phyloP scores from a whole-genome alignment of 2,888 invertebrate genomes.

The Synergus japonicus region DNA sequence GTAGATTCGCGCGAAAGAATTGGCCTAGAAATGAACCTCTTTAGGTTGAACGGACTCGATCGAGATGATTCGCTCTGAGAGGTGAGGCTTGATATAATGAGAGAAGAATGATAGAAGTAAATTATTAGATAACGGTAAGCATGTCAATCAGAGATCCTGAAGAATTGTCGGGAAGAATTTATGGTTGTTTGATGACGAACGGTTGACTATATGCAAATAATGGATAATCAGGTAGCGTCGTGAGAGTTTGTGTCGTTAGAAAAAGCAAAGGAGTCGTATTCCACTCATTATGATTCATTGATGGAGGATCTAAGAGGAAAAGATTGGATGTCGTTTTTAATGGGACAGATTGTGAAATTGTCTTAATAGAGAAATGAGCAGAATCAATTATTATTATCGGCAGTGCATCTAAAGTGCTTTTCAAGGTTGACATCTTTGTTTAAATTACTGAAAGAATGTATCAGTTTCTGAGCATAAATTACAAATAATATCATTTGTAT shows the following conservation, averaged over 20 bases:
- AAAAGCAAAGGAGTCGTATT: constrained; percentile 13
- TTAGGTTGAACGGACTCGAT: neutral
- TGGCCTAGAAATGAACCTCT: constrained; percentile 7
- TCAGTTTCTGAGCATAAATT: neutral
- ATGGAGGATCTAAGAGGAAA: neutral
- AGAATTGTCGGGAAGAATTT: neutral
- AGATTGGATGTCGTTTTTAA: neutral
- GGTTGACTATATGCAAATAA: neutral
- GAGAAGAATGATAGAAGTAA: neutral
- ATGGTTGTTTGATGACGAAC: constrained; percentile 17
- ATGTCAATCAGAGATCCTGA: neutral
- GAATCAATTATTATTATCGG: constrained; percentile 17
- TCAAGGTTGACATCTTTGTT: constrained; percentile 15
- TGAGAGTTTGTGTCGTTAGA: neutral
- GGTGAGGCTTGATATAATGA: neutral
- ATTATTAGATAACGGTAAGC: neutral
- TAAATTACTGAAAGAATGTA: constrained; percentile 6
- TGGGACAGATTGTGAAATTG: constrained; percentile 24
- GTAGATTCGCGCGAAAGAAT: constrained; percentile 7
- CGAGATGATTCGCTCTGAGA: neutral
- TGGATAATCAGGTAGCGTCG: neutral
- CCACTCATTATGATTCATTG: neutral
- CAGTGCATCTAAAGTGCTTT: constrained; percentile 11
- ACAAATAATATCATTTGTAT: too few relatives aligned
- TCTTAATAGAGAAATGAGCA: constrained; percentile 17